Base-by-base conservation (phyloP, 2,888 invertebrate species). In the Oscheius sp. region DNA sequence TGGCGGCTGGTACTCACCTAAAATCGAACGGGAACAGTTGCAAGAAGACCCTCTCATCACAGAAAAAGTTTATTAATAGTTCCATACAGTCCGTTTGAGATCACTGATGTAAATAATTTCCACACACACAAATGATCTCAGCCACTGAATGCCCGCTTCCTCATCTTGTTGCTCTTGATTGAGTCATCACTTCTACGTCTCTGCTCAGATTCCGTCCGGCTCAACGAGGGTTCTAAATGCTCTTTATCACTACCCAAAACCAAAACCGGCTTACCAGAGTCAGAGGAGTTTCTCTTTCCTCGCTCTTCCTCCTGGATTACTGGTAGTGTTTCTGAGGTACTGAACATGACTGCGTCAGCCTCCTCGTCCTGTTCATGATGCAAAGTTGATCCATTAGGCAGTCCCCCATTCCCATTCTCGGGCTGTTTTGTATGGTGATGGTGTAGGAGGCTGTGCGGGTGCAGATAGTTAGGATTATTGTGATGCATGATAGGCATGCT, bases 231-330 rank as follows among this genome's bases (percentile, higher is more conserved):
- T 42, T 47, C 47, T 10, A 62, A 62, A 13, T 2, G 10, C 21
- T 42, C 35, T 62, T 10, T 13, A 21, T 62, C n/a, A 2, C 13
- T 2, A 21, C 5, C 4, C 5, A 62, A 37, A 37, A 21, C n/a
- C 5, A 62, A 37, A 37, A 21, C n/a, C 1, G 5, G 2, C n/a
- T 29, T 29, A 59, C 59, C 70, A 21, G 68, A 55, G 37, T 68
- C 68, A 21, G 68, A 51, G 5, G 63, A 47, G 47, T 80, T 81
- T 50, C 65, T 65, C 33, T 65, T 65, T 1, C 50, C 13, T 1
- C n/a, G 53, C 37, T 85, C 85, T 76, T 85, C 85, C 53, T 82
- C 74, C 7, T 42, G 42, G 32, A 84, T 84, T 1, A 84, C 80
- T 9, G 82, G 82, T n/a, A 84, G 72, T 70, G 78, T 76, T 9